Evolutionary conservation across 2,888 invertebrate genomes (phyloP).

Genomic region (Lepidochitona cinerea): DNA sequence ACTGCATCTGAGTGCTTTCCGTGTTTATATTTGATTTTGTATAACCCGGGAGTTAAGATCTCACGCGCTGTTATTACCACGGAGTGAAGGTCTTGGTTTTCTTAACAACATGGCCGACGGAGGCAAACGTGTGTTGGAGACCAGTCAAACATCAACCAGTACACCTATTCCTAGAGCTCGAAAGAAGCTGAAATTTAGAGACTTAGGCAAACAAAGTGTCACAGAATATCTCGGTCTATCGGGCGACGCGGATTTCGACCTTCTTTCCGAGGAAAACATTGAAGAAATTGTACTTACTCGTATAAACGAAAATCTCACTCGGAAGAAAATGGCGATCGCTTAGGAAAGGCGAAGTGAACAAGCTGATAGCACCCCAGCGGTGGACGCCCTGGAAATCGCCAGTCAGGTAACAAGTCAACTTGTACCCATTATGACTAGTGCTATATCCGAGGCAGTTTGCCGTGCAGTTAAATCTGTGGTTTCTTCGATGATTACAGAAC

Average conservation of each 20-base stretch:
- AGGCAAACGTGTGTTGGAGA: too few species aligned
- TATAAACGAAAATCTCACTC: background rate
- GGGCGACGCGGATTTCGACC: background rate
- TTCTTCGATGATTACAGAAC: background rate
- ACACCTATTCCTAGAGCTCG: background rate
- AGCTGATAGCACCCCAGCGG: background rate
- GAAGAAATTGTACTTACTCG: background rate
- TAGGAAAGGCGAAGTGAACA: background rate
- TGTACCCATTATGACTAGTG: background rate
- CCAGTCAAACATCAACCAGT: too few species aligned
- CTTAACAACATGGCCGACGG: too few species aligned
- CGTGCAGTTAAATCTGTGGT: background rate
- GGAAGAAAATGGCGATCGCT: background rate
- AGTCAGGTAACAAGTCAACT: background rate
- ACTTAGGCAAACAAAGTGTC: background rate
- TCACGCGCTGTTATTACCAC: too few species aligned
- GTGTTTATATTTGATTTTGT: too few species aligned
- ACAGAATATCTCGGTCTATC: background rate
- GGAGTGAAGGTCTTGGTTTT: too few species aligned
- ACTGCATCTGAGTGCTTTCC: too few species aligned
- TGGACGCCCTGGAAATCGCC: background rate
- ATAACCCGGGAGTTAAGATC: too few species aligned
- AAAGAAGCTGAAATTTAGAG: background rate
- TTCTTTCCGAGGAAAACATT: background rate
- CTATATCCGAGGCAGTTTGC: background rate